phyloP scores from a whole-genome alignment of 2,113 vertebrate genomes.

The Cepphus grylle region DNA sequence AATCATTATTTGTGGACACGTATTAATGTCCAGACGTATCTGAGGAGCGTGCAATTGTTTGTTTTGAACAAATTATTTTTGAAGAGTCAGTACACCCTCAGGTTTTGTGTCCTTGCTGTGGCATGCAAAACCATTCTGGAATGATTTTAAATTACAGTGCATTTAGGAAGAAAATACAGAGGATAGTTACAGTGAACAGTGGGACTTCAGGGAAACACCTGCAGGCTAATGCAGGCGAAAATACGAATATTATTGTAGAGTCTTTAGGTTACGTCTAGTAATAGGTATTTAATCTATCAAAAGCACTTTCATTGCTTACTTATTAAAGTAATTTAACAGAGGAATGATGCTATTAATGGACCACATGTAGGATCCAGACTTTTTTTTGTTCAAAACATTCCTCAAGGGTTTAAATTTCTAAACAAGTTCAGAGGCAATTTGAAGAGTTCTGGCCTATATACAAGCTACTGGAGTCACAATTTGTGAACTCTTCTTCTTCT shows the following conservation, averaged over 20 bases:
- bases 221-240: background rate
- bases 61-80: background rate
- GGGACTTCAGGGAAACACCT: background rate
- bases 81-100: background rate
- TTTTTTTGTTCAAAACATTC: background rate
- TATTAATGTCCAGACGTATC: background rate
- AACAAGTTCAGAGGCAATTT: background rate
- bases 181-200: background rate
- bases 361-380: background rate
- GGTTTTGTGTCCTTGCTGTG: conserved; percentile 8
- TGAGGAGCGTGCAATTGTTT: background rate
- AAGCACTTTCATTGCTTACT: conserved; percentile 43
- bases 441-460: background rate
- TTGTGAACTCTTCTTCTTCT: background rate
- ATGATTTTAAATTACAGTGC: conserved; percentile 20
- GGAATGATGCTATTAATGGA: conserved; percentile 51
- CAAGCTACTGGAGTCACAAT: background rate
- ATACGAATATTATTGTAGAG: background rate
- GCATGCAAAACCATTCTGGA: background rate
- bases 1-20: background rate
- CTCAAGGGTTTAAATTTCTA: conserved; percentile 9
- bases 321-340: conserved; percentile 34
- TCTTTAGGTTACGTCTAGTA: background rate
- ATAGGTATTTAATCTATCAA: conserved; percentile 3
- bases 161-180: background rate